Evolutionary conservation across 2,113 vertebrate genomes (phyloP).

Genomic region (Perccottus glenii): DNA sequence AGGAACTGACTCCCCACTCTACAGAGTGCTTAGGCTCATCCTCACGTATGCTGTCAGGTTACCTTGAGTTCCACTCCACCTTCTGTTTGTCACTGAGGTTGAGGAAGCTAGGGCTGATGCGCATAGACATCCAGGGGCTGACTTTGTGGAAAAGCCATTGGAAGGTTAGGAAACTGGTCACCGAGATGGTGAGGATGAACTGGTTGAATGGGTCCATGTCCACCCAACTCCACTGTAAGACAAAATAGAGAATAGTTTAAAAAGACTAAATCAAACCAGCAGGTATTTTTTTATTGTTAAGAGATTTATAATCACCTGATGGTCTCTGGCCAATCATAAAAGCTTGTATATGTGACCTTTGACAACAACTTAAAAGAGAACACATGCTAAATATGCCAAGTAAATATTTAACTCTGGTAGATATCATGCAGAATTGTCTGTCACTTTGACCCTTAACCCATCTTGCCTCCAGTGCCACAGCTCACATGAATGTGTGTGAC

Average conservation of each 20-base stretch:
- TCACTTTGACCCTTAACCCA: too few species aligned
- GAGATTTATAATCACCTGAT: neutral
- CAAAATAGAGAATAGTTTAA: conserved; percentile 2
- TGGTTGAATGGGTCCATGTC: conserved; percentile 88
- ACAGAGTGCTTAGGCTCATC: neutral
- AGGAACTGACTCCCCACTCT: neutral
- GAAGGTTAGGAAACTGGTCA: conserved; percentile 88
- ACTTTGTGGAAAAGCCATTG: conserved; percentile 91
- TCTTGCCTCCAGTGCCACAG: too few species aligned
- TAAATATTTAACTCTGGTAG: conserved; percentile 47
- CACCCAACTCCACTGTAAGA: conserved; percentile 68
- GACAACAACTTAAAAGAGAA: neutral
- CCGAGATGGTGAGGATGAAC: conserved; percentile 77
- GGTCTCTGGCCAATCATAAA: neutral
- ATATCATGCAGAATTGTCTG: too few species aligned
- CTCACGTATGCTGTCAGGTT: conserved; percentile 26
- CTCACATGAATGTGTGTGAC: too few species aligned
- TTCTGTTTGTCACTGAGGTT: conserved; percentile 88
- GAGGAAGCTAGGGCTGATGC: conserved; percentile 85
- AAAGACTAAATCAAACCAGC: neutral
- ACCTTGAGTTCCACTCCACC: conserved; percentile 99
- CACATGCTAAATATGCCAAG: neutral
- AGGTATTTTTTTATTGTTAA: neutral
- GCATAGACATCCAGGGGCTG: conserved; percentile 88
- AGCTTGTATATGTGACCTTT: neutral